A percentile compares a stretch with the other conserved stretches of the same genome.
Conservation (phyloP, 2,888 invertebrate species). For the Muscina levida region DNA sequence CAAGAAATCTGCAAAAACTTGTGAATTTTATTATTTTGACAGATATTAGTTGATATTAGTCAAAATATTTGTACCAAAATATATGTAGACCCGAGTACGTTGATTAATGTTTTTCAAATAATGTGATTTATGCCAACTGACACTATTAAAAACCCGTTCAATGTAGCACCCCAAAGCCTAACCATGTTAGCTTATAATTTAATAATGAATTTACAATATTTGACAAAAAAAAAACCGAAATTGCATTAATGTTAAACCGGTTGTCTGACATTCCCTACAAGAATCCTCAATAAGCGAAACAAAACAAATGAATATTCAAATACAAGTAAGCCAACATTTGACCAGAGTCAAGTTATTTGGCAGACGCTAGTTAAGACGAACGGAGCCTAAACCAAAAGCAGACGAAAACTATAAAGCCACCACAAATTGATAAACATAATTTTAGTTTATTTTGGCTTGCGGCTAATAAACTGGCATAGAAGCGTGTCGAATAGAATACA, state of each 20-base stretch:
- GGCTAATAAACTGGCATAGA: background rate
- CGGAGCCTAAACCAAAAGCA: background rate
- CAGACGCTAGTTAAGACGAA: background rate
- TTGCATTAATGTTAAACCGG: background rate
- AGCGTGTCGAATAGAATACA: slow-evolving; percentile 1
- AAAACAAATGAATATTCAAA: background rate
- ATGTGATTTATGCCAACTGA: no score
- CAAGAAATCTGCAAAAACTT: no score
- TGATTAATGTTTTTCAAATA: no score
- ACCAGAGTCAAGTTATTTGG: background rate
- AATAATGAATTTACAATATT: no score
- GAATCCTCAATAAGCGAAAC: background rate
- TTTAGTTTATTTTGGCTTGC: slow-evolving; percentile 27
- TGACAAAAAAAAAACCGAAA: no score
- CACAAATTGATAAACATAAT: background rate
- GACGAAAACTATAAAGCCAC: slow-evolving; percentile 27
- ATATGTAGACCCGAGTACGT: no score
- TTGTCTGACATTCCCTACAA: background rate
- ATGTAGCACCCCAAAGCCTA: no score
- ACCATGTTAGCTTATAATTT: no score
- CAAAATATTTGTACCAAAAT: no score
- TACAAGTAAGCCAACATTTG: background rate
- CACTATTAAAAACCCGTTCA: no score
- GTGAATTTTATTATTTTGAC: no score
- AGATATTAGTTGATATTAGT: no score